Conservation (phyloP, 2,888 invertebrate genomes). For the Oxyteleia sp. region DNA sequence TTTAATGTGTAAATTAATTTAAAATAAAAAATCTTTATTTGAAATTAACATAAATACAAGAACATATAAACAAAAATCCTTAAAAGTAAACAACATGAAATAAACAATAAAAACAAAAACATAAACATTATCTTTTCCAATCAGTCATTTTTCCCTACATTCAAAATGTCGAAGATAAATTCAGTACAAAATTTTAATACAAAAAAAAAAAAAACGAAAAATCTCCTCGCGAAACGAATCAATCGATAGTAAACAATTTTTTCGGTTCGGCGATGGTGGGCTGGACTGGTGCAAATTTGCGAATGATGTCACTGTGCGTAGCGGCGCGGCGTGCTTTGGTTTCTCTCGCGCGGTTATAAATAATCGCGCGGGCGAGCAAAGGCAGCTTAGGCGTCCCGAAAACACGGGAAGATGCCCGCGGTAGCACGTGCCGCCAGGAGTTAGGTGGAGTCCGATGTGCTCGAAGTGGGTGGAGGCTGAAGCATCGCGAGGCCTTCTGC, state of each 20-base stretch:
- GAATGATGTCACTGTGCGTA: slow-evolving; percentile 43
- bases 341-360: slow-evolving; percentile 37
- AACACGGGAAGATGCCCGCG: slow-evolving; percentile 71
- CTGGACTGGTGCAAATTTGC: slow-evolving; percentile 12
- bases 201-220: no score
- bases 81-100: no score
- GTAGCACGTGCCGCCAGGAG: slow-evolving; percentile 76
- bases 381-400: slow-evolving; percentile 22
- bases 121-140: no score
- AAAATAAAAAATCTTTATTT: no score
- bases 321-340: slow-evolving; percentile 10
- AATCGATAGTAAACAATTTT: slow-evolving; percentile 5
- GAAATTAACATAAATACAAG: no score
- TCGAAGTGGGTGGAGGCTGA: slow-evolving; percentile 86
- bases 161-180: no score
- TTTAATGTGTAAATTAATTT: no score
- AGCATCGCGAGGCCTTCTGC: slow-evolving; percentile 78
- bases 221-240: no score
- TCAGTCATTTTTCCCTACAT: no score
- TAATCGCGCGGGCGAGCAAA: slow-evolving; percentile 19
- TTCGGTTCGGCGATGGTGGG: neutral
- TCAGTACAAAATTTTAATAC: no score
- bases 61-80: no score
- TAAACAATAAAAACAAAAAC: no score
- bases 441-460: slow-evolving; percentile 86